phyloP scores from a whole-genome alignment of 2,797 vertebrate genomes.

The Poeciliopsis paucimaculata region DNA sequence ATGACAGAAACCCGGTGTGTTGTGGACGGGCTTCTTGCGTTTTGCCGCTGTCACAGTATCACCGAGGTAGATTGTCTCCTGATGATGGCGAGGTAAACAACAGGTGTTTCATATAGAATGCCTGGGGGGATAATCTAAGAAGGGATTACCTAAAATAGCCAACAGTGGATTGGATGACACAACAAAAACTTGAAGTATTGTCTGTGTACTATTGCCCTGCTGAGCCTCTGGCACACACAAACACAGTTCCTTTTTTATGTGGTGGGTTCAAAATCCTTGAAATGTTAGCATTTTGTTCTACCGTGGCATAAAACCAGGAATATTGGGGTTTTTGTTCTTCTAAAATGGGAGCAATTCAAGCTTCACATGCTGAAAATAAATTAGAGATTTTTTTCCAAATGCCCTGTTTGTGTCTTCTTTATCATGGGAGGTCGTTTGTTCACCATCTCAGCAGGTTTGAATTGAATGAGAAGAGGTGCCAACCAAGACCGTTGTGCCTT shows the following conservation, averaged over 20 bases:
- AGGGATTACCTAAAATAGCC: constrained; percentile 59
- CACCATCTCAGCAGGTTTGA: not conserved
- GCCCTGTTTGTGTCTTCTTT: not conserved
- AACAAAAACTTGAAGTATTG: constrained; percentile 59
- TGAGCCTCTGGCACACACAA: constrained; percentile 26
- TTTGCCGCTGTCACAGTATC: constrained; percentile 31
- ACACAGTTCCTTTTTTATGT: not conserved
- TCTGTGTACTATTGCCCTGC: constrained; percentile 26
- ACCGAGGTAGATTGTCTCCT: constrained; percentile 40
- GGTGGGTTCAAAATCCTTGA: not conserved
- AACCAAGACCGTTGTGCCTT: not conserved
- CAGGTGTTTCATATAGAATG: constrained; percentile 67
- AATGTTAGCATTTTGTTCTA: not conserved
- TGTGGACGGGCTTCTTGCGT: constrained; percentile 15
- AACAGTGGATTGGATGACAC: constrained; percentile 66
- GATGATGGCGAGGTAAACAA: constrained; percentile 64
- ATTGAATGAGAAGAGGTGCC: not conserved
- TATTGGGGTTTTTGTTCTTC: not conserved
- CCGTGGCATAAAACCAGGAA: not conserved
- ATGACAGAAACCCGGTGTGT: not conserved
- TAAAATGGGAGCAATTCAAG: not conserved
- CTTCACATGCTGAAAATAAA: not conserved
- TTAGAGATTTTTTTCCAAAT: not conserved
- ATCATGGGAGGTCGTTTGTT: not conserved
- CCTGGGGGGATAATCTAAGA: constrained; percentile 52